Conservation (phyloP, 2,888 invertebrate genomes). For the Diaperis boleti region DNA sequence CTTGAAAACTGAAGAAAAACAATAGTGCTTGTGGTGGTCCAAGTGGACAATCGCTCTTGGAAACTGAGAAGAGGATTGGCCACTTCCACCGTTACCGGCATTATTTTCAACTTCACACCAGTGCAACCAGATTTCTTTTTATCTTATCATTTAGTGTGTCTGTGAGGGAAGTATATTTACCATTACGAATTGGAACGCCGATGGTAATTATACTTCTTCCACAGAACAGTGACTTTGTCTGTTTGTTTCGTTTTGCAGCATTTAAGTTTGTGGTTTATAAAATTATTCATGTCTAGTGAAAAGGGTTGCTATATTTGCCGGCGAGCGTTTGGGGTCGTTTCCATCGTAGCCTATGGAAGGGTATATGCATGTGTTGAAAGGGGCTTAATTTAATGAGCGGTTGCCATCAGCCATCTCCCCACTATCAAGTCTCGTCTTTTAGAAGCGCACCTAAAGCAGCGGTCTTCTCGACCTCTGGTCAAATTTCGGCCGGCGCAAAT, state of each 20-base stretch:
- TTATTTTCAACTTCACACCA: too few relatives aligned
- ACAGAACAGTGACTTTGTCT: background rate
- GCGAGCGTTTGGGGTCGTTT: conserved; percentile 47
- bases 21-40: too few relatives aligned
- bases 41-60: too few relatives aligned
- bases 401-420: conserved; percentile 31
- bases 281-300: conserved; percentile 13
- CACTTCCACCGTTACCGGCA: too few relatives aligned
- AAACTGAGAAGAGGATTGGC: too few relatives aligned
- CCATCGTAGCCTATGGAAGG: conserved; percentile 45
- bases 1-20: too few relatives aligned
- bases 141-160: too few relatives aligned
- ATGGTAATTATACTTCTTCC: too few relatives aligned
- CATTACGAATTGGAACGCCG: too few relatives aligned
- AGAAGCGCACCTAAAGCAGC: conserved; percentile 36
- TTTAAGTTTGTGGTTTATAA: conserved; percentile 13
- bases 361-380: conserved; percentile 57
- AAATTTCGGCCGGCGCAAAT: conserved; percentile 33
- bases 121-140: too few relatives aligned
- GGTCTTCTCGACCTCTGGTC: conserved; percentile 39
- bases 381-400: conserved; percentile 49
- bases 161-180: too few relatives aligned
- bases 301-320: conserved; percentile 22
- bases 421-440: conserved; percentile 30
- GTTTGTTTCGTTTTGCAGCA: background rate